Conservation (phyloP, 2,888 invertebrate genomes). For the Nebria brevicollis region DNA sequence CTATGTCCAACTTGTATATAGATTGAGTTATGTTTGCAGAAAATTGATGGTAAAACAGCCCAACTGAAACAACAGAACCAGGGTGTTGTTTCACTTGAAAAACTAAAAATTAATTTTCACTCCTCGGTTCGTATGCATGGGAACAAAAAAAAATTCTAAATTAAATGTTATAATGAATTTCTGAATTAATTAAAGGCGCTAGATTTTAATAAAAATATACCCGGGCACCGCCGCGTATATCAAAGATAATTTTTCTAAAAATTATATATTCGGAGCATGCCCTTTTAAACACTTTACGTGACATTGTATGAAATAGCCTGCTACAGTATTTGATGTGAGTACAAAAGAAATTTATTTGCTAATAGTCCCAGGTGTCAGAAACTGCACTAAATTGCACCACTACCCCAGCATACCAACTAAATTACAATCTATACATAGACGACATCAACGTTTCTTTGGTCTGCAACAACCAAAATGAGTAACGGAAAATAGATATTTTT, state of each 20-base stretch:
- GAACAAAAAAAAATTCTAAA: conserved; percentile 4
- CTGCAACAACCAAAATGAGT: too few relatives aligned
- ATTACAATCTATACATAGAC: too few relatives aligned
- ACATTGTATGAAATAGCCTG: background rate
- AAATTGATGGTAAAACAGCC: too few relatives aligned
- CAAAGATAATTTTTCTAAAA: conserved; percentile 8
- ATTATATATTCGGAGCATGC: background rate
- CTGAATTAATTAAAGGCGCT: conserved; percentile 13
- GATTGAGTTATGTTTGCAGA: too few relatives aligned
- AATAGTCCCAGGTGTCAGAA: background rate
- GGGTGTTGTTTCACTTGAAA: background rate
- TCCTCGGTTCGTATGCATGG: background rate
- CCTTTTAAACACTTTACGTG: background rate
- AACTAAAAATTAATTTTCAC: conserved; percentile 1
- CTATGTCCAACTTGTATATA: too few relatives aligned
- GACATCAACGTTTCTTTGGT: background rate
- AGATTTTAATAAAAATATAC: conserved; percentile 20
- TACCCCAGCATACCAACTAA: background rate
- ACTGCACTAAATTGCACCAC: background rate
- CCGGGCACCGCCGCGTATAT: conserved; percentile 4
- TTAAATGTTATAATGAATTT: conserved; percentile 13
- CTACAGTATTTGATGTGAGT: background rate
- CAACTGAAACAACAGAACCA: background rate
- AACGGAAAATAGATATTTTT: too few relatives aligned
- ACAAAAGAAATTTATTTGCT: background rate